Conservation (phyloP, 2,888 invertebrate species). For the Rhamnusium bicolor region DNA sequence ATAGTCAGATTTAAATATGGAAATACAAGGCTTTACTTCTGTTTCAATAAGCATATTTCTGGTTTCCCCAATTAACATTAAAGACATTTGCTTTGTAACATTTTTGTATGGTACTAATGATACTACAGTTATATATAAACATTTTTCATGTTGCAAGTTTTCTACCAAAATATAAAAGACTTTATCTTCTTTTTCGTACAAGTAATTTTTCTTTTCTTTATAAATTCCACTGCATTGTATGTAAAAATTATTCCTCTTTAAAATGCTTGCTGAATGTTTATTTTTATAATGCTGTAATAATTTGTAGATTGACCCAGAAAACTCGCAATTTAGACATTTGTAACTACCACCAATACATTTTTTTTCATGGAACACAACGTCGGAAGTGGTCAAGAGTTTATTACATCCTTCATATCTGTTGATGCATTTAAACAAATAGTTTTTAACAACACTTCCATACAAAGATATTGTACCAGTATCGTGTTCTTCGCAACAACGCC, state of each 20-base stretch:
- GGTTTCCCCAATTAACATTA: neutral
- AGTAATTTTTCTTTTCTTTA: neutral
- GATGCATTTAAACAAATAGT: constrained; percentile 37
- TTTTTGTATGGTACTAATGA: neutral
- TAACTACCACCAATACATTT: constrained; percentile 12
- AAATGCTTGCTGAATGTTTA: neutral
- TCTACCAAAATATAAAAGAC: constrained; percentile 16
- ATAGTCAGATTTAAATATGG: constrained; percentile 5
- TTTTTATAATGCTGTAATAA: constrained; percentile 22
- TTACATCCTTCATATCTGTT: constrained; percentile 41
- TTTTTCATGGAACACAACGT: constrained; percentile 36
- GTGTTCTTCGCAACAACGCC: constrained; percentile 29
- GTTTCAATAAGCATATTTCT: neutral
- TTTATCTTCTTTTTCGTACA: neutral
- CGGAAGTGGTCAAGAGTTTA: constrained; percentile 17
- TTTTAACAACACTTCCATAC: constrained; percentile 12
- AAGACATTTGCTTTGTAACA: neutral
- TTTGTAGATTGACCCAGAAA: no score
- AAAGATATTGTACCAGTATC: constrained; percentile 32
- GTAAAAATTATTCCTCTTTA: neutral
- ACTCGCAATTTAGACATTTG: constrained; percentile 37
- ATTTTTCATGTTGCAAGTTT: neutral
- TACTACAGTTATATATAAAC: neutral
- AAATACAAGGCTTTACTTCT: neutral
- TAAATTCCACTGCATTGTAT: neutral